phyloP scores from a whole-genome alignment of 1,140 invertebrate species.

The Nasonia vitripennis region DNA sequence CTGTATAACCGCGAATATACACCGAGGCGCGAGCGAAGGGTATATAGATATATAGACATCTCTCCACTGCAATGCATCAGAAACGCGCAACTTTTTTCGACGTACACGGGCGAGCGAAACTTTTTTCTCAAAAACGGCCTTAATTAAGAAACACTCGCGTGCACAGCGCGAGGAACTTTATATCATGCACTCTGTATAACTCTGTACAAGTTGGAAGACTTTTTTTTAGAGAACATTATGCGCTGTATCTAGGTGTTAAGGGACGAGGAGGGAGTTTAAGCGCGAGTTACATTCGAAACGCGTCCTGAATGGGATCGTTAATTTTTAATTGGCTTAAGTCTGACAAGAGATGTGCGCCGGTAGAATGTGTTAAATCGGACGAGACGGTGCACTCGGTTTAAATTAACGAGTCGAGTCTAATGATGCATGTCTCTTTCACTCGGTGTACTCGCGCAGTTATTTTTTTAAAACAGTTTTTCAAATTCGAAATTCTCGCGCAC shows the following conservation, averaged over 20 bases:
- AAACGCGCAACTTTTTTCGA: neutral
- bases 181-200: neutral
- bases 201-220: neutral
- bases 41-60: neutral
- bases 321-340: constrained; percentile 22
- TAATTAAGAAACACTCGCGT: neutral
- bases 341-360: neutral
- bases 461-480: neutral
- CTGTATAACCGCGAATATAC: neutral
- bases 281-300: neutral
- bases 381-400: constrained; percentile 8
- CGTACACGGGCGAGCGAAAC: no score
- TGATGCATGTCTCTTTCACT: neutral
- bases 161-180: neutral
- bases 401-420: constrained; percentile 21
- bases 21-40: neutral
- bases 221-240: neutral
- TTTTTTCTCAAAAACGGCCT: neutral
- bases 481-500: neutral
- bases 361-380: neutral
- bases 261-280: neutral
- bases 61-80: neutral
- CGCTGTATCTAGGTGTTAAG: neutral
- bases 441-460: no score
- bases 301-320: constrained; percentile 1